These are phyloP conservation scores for Tichodroma muraria DNA, from an alignment of 2,113 vertebrate genomes.

Conservation along the genomic window DNA sequence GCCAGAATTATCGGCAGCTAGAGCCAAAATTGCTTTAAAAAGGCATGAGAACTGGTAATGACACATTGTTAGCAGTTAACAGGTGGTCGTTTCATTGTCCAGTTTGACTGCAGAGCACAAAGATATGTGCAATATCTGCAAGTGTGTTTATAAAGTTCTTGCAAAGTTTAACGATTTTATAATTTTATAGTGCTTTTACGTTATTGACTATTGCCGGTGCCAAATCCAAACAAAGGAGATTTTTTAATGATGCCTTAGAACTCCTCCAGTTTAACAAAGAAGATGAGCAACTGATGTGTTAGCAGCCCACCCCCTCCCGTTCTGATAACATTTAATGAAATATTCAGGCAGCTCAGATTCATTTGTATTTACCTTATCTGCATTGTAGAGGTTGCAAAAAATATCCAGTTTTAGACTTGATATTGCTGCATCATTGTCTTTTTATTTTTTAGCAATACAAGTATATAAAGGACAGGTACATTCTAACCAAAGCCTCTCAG, in stretches of 20 bases:
- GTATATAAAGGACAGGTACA: background rate
- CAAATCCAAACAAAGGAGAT: conserved; percentile 59
- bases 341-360: background rate
- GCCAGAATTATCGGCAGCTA: conserved; percentile 74
- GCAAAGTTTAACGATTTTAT: conserved; percentile 60
- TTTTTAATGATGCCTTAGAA: conserved; percentile 60
- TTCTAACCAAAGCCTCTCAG: background rate
- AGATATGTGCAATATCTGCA: conserved; percentile 66
- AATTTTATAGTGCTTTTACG: conserved; percentile 40
- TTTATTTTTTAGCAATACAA: background rate
- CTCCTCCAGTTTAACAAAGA: background rate
- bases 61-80: conserved; percentile 82
- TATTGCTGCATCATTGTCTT: background rate
- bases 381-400: background rate
- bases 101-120: conserved; percentile 74
- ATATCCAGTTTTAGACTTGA: background rate
- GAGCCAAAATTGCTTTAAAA: conserved; percentile 80
- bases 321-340: background rate
- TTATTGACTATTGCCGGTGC: conserved; percentile 50
- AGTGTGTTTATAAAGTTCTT: conserved; percentile 65
- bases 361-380: background rate
- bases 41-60: conserved; percentile 75
- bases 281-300: conserved; percentile 27
- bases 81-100: conserved; percentile 83
- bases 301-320: background rate